Evolutionary conservation across 2,888 invertebrate species (phyloP), one percentile per base, ranked within the genome.

Genomic region (Copidosoma aretas): DNA sequence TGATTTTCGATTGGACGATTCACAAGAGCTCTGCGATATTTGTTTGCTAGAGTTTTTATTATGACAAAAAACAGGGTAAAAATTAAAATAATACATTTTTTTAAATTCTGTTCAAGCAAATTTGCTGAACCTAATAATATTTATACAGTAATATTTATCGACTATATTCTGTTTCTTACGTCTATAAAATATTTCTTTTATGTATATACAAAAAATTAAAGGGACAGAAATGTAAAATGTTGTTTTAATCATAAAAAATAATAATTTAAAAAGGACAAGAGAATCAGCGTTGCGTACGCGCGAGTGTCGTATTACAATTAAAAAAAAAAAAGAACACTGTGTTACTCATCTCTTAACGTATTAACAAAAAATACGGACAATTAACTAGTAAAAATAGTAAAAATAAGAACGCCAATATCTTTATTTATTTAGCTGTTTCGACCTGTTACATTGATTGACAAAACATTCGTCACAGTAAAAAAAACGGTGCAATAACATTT

Each of bases 81-180:
- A 19, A 39, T n/a, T 25, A 2, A 51, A 51, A 32, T 49, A 56
- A 57, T 51, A 43, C 57, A 19, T 57, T 46, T 46, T 46, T 46
- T 46, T 17, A 46, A 17, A 53, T 1, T 65, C 8, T 46, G 15
- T 12, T 62, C 19, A 49, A 70, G 61, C 66, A 63, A 71, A 61
- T 67, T 71, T 63, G 59, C 59, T 52, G 54, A 24, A 56, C 53
- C 25, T 70, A 60, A 60, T 60, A 32, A 43, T 59, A 59, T 5
- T 59, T 19, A 60, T 70, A 70, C 67, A 67, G 67, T 71, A 70
- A 72, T 72, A 72, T 82, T 75, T 82, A 80, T 79, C 77, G 80
- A 81, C 81, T 81, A 81, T 78, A 78, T 69, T 72, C 69, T 69
- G 58, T 64, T 80, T 77, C 80, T 80, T 79, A 81, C 77, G 79